phyloP scores from a whole-genome alignment of 2,113 vertebrate genomes.

The Amphilophus citrinellus region DNA sequence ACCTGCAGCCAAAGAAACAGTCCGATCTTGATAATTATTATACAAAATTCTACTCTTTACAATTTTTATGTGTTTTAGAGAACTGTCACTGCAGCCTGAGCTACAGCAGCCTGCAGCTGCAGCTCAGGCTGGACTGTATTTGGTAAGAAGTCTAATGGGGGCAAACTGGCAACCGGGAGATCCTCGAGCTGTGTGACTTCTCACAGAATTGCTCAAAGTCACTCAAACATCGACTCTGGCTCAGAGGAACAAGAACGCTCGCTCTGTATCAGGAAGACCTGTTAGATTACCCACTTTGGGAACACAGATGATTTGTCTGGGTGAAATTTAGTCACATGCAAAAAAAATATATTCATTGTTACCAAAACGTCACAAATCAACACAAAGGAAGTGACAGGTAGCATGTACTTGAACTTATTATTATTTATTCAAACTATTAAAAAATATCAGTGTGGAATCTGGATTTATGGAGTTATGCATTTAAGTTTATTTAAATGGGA shows the following conservation, averaged over 20 bases:
- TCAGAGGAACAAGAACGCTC: background rate
- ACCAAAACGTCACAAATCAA: background rate
- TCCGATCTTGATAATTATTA: background rate
- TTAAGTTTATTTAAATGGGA: too few species aligned
- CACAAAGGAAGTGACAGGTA: background rate
- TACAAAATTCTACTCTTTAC: background rate
- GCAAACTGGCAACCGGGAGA: background rate
- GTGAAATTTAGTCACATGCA: background rate
- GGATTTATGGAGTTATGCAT: too few species aligned
- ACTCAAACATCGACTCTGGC: constrained; percentile 5
- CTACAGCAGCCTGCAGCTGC: background rate
- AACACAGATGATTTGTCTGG: background rate
- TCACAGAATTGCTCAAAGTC: background rate
- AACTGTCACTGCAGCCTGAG: background rate
- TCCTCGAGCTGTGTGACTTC: background rate
- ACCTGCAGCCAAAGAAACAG: background rate
- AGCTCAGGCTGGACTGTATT: background rate
- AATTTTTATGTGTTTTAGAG: background rate
- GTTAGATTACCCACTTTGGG: background rate
- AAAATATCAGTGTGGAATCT: too few species aligned
- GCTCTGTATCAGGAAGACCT: background rate
- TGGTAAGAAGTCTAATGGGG: background rate
- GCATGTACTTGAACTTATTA: background rate
- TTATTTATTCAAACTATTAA: too few species aligned
- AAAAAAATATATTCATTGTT: background rate